These are phyloP conservation scores for Trissolcus basalis DNA, from an alignment of 1,140 invertebrate species.

Conservation along the genomic window DNA sequence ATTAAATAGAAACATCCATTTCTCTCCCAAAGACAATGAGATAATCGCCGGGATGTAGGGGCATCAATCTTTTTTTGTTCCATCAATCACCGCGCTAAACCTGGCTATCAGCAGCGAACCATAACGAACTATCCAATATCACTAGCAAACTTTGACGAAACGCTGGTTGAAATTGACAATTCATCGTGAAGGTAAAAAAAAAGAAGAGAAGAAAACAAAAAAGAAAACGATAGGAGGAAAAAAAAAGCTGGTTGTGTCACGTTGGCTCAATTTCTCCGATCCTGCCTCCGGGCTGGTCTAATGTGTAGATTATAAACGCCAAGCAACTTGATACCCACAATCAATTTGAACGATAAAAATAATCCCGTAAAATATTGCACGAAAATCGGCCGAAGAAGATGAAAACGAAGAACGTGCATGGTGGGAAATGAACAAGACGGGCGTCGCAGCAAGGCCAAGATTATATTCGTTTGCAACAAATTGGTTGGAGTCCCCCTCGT, in stretches of 20 bases:
- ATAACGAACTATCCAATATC: conserved; percentile 6
- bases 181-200: conserved; percentile 10
- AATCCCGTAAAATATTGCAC: too few relatives aligned
- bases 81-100: conserved; percentile 8
- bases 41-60: conserved; percentile 10
- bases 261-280: conserved; percentile 8
- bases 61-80: conserved; percentile 5
- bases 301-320: too few relatives aligned
- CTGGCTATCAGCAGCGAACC: conserved; percentile 5
- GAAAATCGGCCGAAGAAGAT: too few relatives aligned
- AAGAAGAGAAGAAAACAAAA: background rate
- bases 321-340: too few relatives aligned
- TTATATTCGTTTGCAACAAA: background rate
- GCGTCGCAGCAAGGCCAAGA: background rate
- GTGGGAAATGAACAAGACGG: background rate
- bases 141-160: background rate
- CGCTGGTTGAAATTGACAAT: conserved; percentile 14
- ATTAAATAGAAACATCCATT: too few relatives aligned
- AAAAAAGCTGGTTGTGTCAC: conserved; percentile 9
- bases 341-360: too few relatives aligned
- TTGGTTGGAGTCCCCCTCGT: too few relatives aligned
- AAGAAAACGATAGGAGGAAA: conserved; percentile 4
- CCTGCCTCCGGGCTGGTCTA: too few relatives aligned
- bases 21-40: background rate
- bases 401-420: too few relatives aligned